phyloP scores from a whole-genome alignment of 2,113 vertebrate species.

The Oryzias woworae region DNA sequence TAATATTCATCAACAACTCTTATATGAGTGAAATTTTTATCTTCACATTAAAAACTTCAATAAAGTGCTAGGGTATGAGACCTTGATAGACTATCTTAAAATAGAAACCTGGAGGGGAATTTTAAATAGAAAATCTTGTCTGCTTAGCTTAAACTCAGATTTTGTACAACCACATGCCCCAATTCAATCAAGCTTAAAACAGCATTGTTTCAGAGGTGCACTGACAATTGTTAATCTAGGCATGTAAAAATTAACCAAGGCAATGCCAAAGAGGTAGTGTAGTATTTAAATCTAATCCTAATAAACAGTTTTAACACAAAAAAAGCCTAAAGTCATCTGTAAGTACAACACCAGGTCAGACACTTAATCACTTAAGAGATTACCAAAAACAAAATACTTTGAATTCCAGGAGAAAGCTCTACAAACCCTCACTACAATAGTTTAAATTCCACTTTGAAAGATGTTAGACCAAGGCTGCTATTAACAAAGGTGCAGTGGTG shows the following conservation, averaged over 20 bases:
- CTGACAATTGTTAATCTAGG: slow-evolving; percentile 25
- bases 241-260: slow-evolving; percentile 61
- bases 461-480: slow-evolving; percentile 45
- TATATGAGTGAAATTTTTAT: too few species aligned
- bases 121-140: slow-evolving; percentile 20
- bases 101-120: slow-evolving; percentile 3
- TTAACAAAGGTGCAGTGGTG: slow-evolving; percentile 54
- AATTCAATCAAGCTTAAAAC: slow-evolving; percentile 29
- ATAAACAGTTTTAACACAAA: background rate
- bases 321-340: background rate
- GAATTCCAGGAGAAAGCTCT: slow-evolving; percentile 36
- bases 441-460: slow-evolving; percentile 57
- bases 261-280: slow-evolving; percentile 45
- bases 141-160: slow-evolving; percentile 17
- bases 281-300: slow-evolving; percentile 38
- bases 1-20: too few species aligned
- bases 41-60: too few species aligned
- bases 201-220: slow-evolving; percentile 24
- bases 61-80: background rate
- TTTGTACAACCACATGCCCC: slow-evolving; percentile 28
- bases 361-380: background rate
- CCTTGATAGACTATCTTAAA: background rate
- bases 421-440: slow-evolving; percentile 52
- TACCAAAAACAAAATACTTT: slow-evolving; percentile 37
- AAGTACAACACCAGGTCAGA: slow-evolving; percentile 6